Base-by-base conservation (phyloP, 92 coral and sea anemone species). In the Heliopora coerulea region DNA sequence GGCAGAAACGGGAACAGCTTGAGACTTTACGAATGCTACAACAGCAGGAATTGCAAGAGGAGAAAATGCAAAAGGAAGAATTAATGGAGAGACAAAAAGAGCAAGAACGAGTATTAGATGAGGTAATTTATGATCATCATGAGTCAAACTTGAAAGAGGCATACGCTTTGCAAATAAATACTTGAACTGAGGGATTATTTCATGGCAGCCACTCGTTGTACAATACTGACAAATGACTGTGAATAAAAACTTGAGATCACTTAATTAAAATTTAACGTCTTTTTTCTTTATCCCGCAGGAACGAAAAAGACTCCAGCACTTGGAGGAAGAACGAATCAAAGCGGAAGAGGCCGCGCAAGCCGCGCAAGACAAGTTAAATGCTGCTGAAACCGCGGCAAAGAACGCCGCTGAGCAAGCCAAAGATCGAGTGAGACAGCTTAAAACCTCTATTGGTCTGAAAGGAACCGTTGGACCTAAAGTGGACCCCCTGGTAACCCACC, bases 391-490 rank as follows among this genome's bases (percentile, higher is more conserved):
- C 27, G 97, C 96, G 24, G 85, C 97, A n/a, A 83, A 85, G 73
- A 89, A 66, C 29, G 97, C 96, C 0, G 91, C 97, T 1, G 97
- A 91, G 37, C 88, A 89, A 58, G 96, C 97, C 4, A 91, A 91
- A 87, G 84, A 89, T 78, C 87, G 85, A 87, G 97, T 89, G 50
- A 79, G 97, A 62, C 96, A 91, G 63, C 77, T 91, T 19, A 91
- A 86, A 78, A 91, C 96, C 8, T 88, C 88, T 50, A 85, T 86
- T 18, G 97, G 97, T 32, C 87, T 91, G 28, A 95, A 95, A 34
- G 84, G 91, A 48, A 86, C 97, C 18, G 65, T 91, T 13, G 90
- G 97, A 1, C 97, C 97, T 15, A 83, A 85, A 19, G 74, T 65
- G 5, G 96, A 95, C 15, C 62, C 79, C 0, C 88, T 85, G 39